A percentile compares a stretch with the other conserved stretches of the same genome.
Conservation (phyloP, 2,888 invertebrate species). For the Vesta saturnalis region DNA sequence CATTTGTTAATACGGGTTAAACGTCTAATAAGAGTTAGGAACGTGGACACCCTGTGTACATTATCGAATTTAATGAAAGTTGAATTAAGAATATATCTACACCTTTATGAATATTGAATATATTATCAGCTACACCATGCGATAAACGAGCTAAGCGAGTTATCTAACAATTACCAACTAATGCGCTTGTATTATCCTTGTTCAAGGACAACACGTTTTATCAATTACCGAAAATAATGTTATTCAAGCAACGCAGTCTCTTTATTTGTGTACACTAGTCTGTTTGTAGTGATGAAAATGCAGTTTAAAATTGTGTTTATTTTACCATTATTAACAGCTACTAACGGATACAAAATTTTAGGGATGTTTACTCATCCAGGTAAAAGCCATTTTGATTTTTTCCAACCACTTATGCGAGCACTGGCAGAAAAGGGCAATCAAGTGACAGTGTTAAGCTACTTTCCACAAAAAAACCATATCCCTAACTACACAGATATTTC, state of each 20-base stretch:
- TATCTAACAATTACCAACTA: too few species aligned
- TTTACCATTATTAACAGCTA: neutral
- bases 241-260: neutral
- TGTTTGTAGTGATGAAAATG: neutral
- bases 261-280: neutral
- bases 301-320: neutral
- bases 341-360: slow-evolving; percentile 63
- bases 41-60: too few species aligned
- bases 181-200: too few species aligned
- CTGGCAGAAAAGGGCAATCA: slow-evolving; percentile 72
- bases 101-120: too few species aligned
- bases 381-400: slow-evolving; percentile 76
- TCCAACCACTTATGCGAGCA: slow-evolving; percentile 68
- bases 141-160: too few species aligned
- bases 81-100: too few species aligned
- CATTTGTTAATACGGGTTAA: too few species aligned
- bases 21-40: too few species aligned
- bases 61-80: too few species aligned
- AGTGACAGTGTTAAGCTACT: slow-evolving; percentile 74
- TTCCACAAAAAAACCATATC: slow-evolving; percentile 64
- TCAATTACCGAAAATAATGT: too few species aligned
- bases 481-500: slow-evolving; percentile 70
- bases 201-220: too few species aligned
- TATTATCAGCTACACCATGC: too few species aligned
- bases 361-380: slow-evolving; percentile 75